Evolutionary conservation across 2,113 vertebrate genomes (phyloP).

Genomic region (Phalacrocorax pelagicus): DNA sequence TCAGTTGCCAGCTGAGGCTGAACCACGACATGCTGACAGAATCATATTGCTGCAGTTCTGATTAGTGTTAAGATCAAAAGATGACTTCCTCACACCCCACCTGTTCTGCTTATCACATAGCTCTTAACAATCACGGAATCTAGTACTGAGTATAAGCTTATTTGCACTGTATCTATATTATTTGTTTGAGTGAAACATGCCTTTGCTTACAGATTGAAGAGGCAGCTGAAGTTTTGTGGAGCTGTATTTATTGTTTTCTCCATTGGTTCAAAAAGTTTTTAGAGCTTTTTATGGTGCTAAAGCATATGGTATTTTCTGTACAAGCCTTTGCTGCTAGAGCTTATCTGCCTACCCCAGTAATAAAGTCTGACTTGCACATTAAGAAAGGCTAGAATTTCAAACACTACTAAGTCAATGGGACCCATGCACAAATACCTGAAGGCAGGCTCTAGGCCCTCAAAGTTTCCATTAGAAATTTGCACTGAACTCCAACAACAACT

Average conservation of each 20-base stretch:
- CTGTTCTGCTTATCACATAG: neutral
- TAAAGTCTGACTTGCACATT: neutral
- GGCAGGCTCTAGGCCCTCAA: neutral
- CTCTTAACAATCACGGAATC: neutral
- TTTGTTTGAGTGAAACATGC: neutral
- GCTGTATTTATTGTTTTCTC: neutral
- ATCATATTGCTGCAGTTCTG: neutral
- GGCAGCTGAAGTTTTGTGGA: neutral
- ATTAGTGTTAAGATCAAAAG: neutral
- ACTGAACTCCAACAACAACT: neutral
- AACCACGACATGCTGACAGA: neutral
- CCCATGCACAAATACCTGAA: neutral
- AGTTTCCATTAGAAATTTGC: neutral
- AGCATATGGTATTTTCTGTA: neutral
- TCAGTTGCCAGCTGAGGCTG: no score
- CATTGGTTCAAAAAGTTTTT: neutral
- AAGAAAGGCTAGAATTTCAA: neutral
- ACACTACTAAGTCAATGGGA: neutral
- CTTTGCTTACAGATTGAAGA: neutral
- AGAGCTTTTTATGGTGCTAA: neutral
- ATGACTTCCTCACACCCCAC: neutral
- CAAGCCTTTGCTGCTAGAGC: neutral
- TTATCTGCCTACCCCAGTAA: neutral
- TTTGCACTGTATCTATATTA: neutral
- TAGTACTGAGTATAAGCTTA: neutral